Percentiles rank a stretch among this genome's conserved stretches.
phyloP scores from a whole-genome alignment of 2,888 invertebrate genomes.

The Agapetus fuscipes region DNA sequence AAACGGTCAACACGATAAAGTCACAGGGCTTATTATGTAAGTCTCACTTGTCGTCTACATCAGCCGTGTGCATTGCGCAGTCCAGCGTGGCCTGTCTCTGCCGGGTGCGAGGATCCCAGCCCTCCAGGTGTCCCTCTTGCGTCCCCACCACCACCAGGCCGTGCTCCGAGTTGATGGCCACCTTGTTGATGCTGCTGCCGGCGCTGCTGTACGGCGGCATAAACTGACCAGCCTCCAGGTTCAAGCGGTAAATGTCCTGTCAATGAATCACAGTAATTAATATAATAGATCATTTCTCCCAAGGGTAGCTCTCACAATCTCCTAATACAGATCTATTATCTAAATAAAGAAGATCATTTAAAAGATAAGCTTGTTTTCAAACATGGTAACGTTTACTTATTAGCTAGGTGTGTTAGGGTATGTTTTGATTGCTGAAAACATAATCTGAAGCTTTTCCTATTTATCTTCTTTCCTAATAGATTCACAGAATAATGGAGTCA shows the following conservation, averaged over 20 bases:
- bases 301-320: too few species aligned
- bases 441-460: too few species aligned
- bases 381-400: too few species aligned
- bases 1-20: too few species aligned
- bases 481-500: too few species aligned
- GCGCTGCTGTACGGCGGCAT: conserved; percentile 73
- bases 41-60: conserved; percentile 38
- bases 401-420: too few species aligned
- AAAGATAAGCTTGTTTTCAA: too few species aligned
- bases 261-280: conserved; percentile 20
- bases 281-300: neutral
- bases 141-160: conserved; percentile 81
- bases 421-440: too few species aligned
- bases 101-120: conserved; percentile 88
- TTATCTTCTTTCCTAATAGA: too few species aligned
- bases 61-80: conserved; percentile 59
- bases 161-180: conserved; percentile 80
- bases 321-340: too few species aligned
- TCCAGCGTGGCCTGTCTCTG: conserved; percentile 72
- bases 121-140: conserved; percentile 86
- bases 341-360: too few species aligned
- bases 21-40: too few species aligned
- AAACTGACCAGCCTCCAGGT: conserved; percentile 93
- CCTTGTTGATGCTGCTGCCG: conserved; percentile 69
- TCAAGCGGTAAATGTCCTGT: conserved; percentile 89